These are phyloP conservation scores for Ferrisia virgata DNA, from an alignment of 2,888 invertebrate species.

Conservation along the genomic window DNA sequence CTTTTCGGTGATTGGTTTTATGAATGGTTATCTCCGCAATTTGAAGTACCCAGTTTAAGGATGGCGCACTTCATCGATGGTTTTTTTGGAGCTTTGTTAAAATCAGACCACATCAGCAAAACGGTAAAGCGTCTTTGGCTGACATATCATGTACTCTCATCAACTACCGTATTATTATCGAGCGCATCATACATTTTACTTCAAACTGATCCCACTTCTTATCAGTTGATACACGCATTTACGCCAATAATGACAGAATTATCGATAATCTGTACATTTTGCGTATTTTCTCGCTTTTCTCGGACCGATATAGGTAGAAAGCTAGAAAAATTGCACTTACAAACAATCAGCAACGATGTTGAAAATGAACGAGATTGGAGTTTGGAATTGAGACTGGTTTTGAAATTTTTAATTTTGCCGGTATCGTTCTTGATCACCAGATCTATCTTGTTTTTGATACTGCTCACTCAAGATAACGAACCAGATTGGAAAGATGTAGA, in stretches of 20 bases:
- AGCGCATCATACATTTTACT: background rate
- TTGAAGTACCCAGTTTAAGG: background rate
- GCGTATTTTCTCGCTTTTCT: background rate
- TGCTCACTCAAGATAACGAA: background rate
- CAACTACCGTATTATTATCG: background rate
- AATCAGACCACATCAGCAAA: background rate
- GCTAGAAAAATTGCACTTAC: background rate
- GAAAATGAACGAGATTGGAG: background rate
- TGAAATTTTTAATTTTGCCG: background rate
- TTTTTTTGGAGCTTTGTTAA: background rate
- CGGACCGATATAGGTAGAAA: background rate
- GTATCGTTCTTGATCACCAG: background rate
- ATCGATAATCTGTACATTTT: background rate
- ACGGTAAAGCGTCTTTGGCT: background rate
- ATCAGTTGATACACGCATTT: background rate
- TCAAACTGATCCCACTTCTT: background rate
- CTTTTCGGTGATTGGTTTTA: background rate
- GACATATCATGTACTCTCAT: background rate
- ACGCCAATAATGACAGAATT: background rate
- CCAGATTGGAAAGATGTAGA: background rate
- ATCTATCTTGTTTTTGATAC: background rate
- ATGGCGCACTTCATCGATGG: background rate
- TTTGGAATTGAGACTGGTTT: background rate
- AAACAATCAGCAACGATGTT: background rate
- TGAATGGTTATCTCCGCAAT: background rate